Conservation (phyloP, 2,113 vertebrate species). For the Fukomys damarensis region DNA sequence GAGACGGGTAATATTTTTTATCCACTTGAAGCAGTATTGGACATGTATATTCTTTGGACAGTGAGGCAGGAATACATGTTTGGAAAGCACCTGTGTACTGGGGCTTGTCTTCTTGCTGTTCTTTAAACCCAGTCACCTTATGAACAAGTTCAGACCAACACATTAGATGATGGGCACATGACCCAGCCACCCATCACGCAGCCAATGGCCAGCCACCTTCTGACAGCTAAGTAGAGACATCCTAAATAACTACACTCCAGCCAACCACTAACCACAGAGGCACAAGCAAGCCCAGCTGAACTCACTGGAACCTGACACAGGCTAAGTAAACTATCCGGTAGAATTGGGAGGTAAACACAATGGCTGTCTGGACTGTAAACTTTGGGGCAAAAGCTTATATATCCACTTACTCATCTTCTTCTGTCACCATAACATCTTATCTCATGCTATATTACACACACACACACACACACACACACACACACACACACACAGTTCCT, state of each 20-base stretch:
- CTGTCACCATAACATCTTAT: background rate
- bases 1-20: background rate
- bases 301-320: background rate
- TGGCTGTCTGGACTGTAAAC: background rate
- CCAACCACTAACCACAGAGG: background rate
- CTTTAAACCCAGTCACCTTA: background rate
- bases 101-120: background rate
- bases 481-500: background rate
- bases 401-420: background rate
- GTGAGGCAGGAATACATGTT: background rate
- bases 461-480: background rate
- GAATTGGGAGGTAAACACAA: background rate
- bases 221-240: background rate
- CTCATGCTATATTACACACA: background rate
- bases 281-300: background rate
- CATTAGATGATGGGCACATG: background rate
- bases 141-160: background rate
- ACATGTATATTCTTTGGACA: background rate
- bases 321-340: background rate
- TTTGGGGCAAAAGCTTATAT: background rate
- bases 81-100: background rate
- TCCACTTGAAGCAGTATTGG: background rate
- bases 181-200: background rate
- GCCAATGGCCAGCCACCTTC: background rate
- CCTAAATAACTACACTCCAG: background rate